Evolutionary conservation across 1,140 invertebrate genomes (phyloP).

Genomic region (Drosophila melanica): DNA sequence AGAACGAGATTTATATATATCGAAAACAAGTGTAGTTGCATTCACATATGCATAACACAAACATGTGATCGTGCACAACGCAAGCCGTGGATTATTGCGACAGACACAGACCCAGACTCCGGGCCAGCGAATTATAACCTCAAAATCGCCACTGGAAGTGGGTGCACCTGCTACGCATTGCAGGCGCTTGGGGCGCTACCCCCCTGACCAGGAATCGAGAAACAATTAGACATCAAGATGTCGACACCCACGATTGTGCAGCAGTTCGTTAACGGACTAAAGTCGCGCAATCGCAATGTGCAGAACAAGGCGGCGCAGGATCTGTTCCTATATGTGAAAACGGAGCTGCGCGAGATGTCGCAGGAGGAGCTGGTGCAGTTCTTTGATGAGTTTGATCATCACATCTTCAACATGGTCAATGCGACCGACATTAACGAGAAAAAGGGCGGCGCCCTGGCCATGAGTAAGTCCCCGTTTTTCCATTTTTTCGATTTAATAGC

Average conservation of each 20-base stretch:
- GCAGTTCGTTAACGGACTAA: slow-evolving; percentile 93
- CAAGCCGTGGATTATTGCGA: slow-evolving; percentile 27
- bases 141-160: slow-evolving; percentile 41
- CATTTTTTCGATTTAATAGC: too few species aligned
- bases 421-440: slow-evolving; percentile 96
- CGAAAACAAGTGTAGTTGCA: background rate
- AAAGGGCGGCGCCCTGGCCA: slow-evolving; percentile 97
- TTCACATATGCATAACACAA: slow-evolving; percentile 6
- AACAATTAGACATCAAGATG: slow-evolving; percentile 43
- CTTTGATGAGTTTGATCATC: slow-evolving; percentile 97
- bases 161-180: slow-evolving; percentile 57
- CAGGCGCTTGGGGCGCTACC: slow-evolving; percentile 17
- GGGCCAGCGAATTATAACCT: slow-evolving; percentile 51
- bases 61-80: slow-evolving; percentile 40
- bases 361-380: slow-evolving; percentile 95
- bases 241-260: slow-evolving; percentile 86
- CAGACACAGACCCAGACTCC: slow-evolving; percentile 17
- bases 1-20: slow-evolving; percentile 1
- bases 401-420: slow-evolving; percentile 98
- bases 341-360: slow-evolving; percentile 95
- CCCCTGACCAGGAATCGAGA: background rate
- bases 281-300: slow-evolving; percentile 93
- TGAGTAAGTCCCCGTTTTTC: slow-evolving; percentile 87
- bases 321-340: slow-evolving; percentile 95
- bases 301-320: slow-evolving; percentile 94